A percentile compares a stretch with the other conserved stretches of the same genome.
These are phyloP conservation scores for Melitaea cinxia DNA, from an alignment of 1,140 invertebrate species.

Conservation along the genomic window DNA sequence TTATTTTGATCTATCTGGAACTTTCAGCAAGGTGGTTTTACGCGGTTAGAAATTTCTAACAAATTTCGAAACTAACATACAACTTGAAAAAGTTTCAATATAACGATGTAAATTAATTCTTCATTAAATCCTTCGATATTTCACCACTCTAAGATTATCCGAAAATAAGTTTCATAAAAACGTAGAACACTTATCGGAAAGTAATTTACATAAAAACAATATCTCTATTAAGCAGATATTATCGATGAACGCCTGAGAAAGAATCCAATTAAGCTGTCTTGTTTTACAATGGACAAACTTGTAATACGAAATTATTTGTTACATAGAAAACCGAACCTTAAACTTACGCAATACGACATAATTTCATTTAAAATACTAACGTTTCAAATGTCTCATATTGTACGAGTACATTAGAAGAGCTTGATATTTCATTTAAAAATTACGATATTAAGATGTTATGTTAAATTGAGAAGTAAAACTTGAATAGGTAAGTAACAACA, in stretches of 20 bases:
- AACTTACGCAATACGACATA: not conserved
- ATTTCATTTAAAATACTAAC: not conserved
- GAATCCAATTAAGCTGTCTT: constrained; percentile 24
- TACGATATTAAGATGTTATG: no score
- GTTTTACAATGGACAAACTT: constrained; percentile 13
- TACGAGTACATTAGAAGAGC: not conserved
- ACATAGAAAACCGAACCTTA: constrained; percentile 1
- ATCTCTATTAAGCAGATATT: constrained; percentile 26
- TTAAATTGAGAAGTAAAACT: no score
- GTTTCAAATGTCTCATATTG: not conserved
- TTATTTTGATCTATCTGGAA: no score
- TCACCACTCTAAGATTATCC: no score
- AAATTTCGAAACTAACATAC: no score
- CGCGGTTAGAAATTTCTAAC: no score
- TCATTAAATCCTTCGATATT: no score
- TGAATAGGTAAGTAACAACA: no score
- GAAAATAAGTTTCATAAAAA: not conserved
- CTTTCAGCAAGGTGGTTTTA: no score
- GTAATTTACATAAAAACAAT: constrained; percentile 28
- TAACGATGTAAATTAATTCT: no score
- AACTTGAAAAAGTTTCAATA: no score
- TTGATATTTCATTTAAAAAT: not conserved
- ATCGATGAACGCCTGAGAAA: constrained; percentile 17
- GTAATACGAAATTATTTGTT: not conserved
- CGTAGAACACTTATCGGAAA: constrained; percentile 11